These are phyloP conservation scores for Euplexia lucipara DNA, from an alignment of 2,888 invertebrate species.

Conservation along the genomic window DNA sequence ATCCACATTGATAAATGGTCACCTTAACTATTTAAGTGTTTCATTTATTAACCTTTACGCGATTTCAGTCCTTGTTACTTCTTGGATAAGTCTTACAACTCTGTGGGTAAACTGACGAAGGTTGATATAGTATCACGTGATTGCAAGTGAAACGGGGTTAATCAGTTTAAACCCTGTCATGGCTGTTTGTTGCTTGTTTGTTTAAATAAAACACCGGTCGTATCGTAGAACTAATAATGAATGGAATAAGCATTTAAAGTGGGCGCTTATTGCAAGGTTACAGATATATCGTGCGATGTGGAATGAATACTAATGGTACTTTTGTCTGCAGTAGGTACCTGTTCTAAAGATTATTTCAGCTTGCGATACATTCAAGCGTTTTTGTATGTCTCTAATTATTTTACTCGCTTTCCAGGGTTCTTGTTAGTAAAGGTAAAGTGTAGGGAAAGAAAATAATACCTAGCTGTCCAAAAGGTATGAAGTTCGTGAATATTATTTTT, in stretches of 20 bases:
- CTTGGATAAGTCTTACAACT: constrained; percentile 1
- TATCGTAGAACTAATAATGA: constrained; percentile 48
- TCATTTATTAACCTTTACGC: constrained; percentile 30
- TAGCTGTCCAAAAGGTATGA: too few species aligned
- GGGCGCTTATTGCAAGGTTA: constrained; percentile 19
- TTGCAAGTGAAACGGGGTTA: constrained; percentile 68
- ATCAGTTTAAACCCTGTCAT: constrained; percentile 67
- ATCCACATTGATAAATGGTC: constrained; percentile 71
- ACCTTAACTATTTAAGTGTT: constrained; percentile 69
- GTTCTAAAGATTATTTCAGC: constrained; percentile 43
- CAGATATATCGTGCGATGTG: constrained; percentile 38
- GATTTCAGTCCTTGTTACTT: constrained; percentile 41
- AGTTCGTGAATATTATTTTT: too few species aligned
- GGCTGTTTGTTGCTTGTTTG: constrained; percentile 39
- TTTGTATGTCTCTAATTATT: constrained; percentile 29
- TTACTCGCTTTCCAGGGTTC: constrained; percentile 16
- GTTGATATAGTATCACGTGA: constrained; percentile 57
- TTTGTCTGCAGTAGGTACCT: constrained; percentile 16
- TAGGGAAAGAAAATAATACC: neutral
- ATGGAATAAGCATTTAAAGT: constrained; percentile 51
- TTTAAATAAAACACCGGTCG: constrained; percentile 55
- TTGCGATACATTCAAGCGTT: constrained; percentile 32
- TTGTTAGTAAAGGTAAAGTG: constrained; percentile 14
- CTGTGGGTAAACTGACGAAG: constrained; percentile 8
- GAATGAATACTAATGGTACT: constrained; percentile 55